phyloP scores from a whole-genome alignment of 2,113 vertebrate species.

The Callorhinus ursinus region DNA sequence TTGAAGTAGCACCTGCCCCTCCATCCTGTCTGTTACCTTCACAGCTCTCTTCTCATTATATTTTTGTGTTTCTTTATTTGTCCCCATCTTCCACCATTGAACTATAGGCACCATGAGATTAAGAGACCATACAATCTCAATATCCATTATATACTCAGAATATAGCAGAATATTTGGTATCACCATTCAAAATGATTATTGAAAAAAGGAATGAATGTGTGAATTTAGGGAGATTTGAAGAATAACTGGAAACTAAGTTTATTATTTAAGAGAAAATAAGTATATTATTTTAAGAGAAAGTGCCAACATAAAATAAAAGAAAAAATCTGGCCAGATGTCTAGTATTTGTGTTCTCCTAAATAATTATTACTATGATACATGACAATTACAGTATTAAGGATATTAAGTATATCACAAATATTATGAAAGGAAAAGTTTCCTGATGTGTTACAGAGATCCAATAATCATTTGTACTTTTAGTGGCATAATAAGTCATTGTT shows the following conservation, averaged over 20 bases:
- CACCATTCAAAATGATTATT: background rate
- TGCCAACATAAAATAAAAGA: background rate
- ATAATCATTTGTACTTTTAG: background rate
- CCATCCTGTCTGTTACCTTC: background rate
- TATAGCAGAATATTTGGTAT: background rate
- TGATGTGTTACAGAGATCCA: background rate
- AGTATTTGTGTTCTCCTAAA: constrained; percentile 11
- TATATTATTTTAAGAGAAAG: background rate
- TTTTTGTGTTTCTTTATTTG: background rate
- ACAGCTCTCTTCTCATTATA: background rate
- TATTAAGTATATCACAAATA: background rate
- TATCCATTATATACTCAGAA: background rate
- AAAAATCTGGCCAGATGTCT: background rate
- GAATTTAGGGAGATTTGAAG: background rate
- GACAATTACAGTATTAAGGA: background rate
- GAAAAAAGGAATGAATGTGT: background rate
- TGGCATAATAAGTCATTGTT: background rate
- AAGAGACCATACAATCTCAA: background rate
- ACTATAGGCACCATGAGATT: background rate
- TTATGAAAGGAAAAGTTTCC: background rate
- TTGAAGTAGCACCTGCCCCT: background rate
- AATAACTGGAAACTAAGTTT: background rate
- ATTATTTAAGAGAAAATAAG: background rate
- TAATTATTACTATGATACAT: background rate
- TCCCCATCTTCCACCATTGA: background rate